phyloP scores from a whole-genome alignment of 2,888 invertebrate genomes.

The Nephrocerus scutellatus region DNA sequence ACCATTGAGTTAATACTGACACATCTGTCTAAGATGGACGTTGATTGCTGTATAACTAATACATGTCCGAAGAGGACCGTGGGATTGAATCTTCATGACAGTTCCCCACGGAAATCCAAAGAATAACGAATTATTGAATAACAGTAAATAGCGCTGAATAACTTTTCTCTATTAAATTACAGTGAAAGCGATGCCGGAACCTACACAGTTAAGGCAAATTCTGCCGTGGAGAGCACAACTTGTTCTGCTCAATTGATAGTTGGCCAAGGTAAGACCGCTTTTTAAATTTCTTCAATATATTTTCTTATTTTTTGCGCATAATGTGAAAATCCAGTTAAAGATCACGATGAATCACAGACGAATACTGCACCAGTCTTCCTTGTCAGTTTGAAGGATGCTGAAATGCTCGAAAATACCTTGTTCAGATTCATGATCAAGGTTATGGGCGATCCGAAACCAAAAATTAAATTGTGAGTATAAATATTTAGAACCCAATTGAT shows the following conservation, averaged over 20 bases:
- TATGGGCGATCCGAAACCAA: conserved; percentile 81
- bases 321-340: no score
- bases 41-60: no score
- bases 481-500: no score
- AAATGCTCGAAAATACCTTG: conserved; percentile 78
- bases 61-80: no score
- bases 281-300: background rate
- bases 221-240: conserved; percentile 69
- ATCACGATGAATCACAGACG: conserved; percentile 64
- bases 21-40: no score
- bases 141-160: no score
- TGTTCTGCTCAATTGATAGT: conserved; percentile 85
- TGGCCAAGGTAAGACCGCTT: conserved; percentile 63
- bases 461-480: conserved; percentile 77
- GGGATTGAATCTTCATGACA: no score
- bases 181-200: conserved; percentile 75
- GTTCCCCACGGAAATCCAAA: no score
- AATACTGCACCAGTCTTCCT: conserved; percentile 77
- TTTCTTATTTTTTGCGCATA: background rate
- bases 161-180: no score
- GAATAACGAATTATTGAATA: no score
- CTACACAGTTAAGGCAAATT: conserved; percentile 83
- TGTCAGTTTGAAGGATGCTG: conserved; percentile 79
- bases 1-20: no score
- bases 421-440: conserved; percentile 84